phyloP scores from a whole-genome alignment of 2,888 invertebrate species.

The Orgyia antiqua region DNA sequence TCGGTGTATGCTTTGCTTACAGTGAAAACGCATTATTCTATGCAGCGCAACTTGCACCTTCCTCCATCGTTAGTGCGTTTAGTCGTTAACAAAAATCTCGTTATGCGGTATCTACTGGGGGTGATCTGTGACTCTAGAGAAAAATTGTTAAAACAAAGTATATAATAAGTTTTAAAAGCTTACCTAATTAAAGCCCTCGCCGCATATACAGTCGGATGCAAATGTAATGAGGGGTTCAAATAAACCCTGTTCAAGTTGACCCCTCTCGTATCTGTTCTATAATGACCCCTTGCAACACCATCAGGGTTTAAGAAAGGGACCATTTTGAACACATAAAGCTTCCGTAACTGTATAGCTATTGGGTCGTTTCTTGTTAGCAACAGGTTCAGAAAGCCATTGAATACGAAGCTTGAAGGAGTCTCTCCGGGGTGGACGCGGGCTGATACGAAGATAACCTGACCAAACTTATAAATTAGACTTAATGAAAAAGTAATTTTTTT shows the following conservation, averaged over 20 bases:
- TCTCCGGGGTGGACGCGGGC: conserved; percentile 96
- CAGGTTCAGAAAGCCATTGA: conserved; percentile 91
- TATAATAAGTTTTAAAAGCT: too few species aligned
- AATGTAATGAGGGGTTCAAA: conserved; percentile 83
- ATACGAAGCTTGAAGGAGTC: conserved; percentile 93
- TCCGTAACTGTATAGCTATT: conserved; percentile 84
- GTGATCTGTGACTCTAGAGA: too few species aligned
- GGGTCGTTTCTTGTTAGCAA: conserved; percentile 86
- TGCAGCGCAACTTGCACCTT: too few species aligned
- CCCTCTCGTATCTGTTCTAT: conserved; percentile 91
- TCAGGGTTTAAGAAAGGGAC: conserved; percentile 95
- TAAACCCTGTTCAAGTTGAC: conserved; percentile 94
- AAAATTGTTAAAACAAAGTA: too few species aligned
- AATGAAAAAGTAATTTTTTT: too few species aligned
- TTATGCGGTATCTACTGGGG: too few species aligned
- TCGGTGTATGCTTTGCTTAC: too few species aligned
- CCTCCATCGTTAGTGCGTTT: too few species aligned
- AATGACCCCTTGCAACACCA: conserved; percentile 91
- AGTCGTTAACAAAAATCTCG: too few species aligned
- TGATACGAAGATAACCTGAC: conserved; percentile 89
- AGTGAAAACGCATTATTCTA: too few species aligned
- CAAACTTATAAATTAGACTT: too few species aligned
- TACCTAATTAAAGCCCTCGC: conserved; percentile 86
- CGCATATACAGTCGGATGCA: conserved; percentile 92
- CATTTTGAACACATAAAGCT: conserved; percentile 90